These are phyloP conservation scores for Corapipo altera DNA, from an alignment of 2,113 vertebrate genomes.

Conservation along the genomic window DNA sequence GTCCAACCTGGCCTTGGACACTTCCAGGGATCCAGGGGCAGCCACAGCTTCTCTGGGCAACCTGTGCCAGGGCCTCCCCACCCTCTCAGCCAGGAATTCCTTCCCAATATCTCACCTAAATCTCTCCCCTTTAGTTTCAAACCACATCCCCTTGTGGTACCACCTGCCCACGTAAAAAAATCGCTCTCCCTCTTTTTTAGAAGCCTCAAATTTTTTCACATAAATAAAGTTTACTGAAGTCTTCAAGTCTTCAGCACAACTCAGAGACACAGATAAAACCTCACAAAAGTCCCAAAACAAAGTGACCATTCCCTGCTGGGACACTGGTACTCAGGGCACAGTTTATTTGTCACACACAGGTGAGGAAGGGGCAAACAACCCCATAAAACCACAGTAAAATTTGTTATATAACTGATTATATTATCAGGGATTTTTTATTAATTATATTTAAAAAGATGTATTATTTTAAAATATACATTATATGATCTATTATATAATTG, in stretches of 20 bases:
- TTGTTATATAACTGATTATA: no score
- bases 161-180: background rate
- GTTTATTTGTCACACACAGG: background rate
- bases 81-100: background rate
- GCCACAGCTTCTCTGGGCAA: background rate
- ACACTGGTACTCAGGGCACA: background rate
- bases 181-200: background rate
- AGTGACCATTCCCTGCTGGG: no score
- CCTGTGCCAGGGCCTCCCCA: background rate
- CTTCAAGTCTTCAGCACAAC: background rate
- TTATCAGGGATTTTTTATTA: no score
- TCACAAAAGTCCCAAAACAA: background rate
- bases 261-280: background rate
- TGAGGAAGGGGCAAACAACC: background rate
- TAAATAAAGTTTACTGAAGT: background rate
- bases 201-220: fast-evolving
- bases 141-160: fast-evolving
- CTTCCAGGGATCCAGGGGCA: background rate
- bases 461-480: no score
- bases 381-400: fast-evolving
- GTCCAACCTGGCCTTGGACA: background rate
- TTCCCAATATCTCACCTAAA: background rate
- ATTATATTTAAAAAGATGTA: no score
- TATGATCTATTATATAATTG: no score
- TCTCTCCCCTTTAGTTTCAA: background rate